Evolutionary conservation across 1,140 invertebrate species (phyloP).

Genomic region (Arion vulgaris): DNA sequence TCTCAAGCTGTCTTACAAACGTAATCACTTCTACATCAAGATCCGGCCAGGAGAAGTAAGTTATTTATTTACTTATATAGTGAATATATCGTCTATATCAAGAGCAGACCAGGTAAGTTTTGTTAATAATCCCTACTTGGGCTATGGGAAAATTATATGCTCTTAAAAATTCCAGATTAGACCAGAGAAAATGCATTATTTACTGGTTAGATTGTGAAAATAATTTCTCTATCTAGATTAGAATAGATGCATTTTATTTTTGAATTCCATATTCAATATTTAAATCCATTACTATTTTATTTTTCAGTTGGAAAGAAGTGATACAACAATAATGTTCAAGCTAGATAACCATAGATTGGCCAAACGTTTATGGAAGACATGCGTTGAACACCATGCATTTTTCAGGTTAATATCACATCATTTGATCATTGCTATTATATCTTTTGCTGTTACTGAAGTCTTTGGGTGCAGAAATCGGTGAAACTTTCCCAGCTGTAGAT

Average conservation of each 20-base stretch:
- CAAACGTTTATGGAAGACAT: slow-evolving; percentile 98
- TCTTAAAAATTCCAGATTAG: too few species aligned
- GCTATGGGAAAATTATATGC: too few species aligned
- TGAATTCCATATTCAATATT: too few species aligned
- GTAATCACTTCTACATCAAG: slow-evolving; percentile 98
- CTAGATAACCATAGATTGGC: slow-evolving; percentile 93
- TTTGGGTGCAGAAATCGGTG: too few species aligned
- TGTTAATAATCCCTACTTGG: too few species aligned
- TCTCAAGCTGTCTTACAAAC: slow-evolving; percentile 98
- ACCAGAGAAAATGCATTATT: too few species aligned
- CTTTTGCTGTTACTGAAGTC: too few species aligned
- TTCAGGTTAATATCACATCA: slow-evolving; percentile 82
- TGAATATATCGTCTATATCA: neutral
- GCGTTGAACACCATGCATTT: slow-evolving; percentile 99
- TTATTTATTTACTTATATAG: slow-evolving; percentile 1
- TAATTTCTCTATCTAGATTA: too few species aligned
- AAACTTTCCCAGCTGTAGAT: too few species aligned
- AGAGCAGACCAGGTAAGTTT: neutral
- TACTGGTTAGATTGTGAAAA: too few species aligned
- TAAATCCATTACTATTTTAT: slow-evolving; percentile 13
- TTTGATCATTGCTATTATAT: neutral
- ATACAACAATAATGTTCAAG: slow-evolving; percentile 97
- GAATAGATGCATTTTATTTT: too few species aligned
- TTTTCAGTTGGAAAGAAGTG: slow-evolving; percentile 90
- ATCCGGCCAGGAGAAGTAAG: slow-evolving; percentile 91